phyloP scores from a whole-genome alignment of 2,113 vertebrate genomes.

The Charadrius vociferus region DNA sequence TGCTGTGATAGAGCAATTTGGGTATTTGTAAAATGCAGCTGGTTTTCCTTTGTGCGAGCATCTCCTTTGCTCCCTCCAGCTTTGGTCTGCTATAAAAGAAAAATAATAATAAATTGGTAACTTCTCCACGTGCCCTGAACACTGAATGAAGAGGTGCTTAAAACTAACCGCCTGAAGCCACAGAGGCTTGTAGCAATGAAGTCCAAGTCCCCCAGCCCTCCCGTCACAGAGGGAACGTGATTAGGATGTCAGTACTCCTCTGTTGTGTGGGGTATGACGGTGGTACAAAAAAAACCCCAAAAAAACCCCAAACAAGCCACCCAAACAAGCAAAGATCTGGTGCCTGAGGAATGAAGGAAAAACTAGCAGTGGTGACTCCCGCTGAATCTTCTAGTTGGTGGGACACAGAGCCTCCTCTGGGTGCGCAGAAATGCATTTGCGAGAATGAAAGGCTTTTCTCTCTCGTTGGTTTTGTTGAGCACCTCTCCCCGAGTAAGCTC shows the following conservation, averaged over 20 bases:
- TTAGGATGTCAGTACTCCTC: neutral
- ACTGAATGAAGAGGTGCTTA: neutral
- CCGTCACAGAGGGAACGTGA: neutral
- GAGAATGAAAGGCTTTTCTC: neutral
- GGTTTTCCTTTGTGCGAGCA: neutral
- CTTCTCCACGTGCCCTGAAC: neutral
- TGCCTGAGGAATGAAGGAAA: neutral
- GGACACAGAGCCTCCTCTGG: neutral
- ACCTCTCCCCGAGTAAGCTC: neutral
- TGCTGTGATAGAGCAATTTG: neutral
- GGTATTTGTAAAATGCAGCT: slow-evolving; percentile 27
- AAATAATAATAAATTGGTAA: neutral
- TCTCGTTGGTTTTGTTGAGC: neutral
- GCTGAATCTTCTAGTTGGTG: neutral
- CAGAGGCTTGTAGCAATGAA: fast-evolving
- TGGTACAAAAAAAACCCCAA: neutral
- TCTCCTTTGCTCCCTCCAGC: neutral
- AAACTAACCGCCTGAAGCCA: neutral
- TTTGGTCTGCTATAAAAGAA: neutral
- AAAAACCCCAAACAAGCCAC: neutral
- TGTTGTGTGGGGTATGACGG: neutral
- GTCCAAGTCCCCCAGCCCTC: neutral
- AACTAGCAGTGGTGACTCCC: neutral
- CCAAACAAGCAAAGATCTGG: neutral
- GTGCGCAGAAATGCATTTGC: neutral